Conservation (phyloP, 2,797 vertebrate species). For the Chloroceryle amazona region DNA sequence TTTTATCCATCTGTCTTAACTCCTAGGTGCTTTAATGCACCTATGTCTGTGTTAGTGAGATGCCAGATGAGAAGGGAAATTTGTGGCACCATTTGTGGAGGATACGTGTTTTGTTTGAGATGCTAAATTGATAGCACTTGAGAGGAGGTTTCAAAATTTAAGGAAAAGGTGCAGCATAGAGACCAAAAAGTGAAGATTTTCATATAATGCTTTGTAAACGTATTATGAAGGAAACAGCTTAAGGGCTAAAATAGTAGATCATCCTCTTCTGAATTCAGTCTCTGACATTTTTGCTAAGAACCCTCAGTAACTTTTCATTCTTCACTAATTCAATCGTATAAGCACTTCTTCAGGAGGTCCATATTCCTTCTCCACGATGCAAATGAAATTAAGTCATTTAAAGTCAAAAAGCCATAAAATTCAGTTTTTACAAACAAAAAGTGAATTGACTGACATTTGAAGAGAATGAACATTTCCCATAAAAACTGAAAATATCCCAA, state of each 20-base stretch:
- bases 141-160: background rate
- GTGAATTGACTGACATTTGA: conserved; percentile 28
- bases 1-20: background rate
- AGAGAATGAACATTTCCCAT: background rate
- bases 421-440: background rate
- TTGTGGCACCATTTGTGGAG: background rate
- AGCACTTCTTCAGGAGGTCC: background rate
- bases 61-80: background rate
- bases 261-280: background rate
- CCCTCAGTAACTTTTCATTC: background rate
- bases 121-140: background rate
- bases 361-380: background rate
- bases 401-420: background rate
- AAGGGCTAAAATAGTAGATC: background rate
- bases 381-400: background rate
- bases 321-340: background rate
- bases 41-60: background rate
- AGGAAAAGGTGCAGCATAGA: background rate
- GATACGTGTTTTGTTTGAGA: background rate
- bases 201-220: background rate
- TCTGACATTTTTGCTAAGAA: background rate
- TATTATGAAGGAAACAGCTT: background rate
- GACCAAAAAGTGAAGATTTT: background rate
- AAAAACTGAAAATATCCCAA: background rate
- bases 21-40: background rate